Evolutionary conservation across 1,140 invertebrate species (phyloP).

Genomic region (Chironomus tepperi): DNA sequence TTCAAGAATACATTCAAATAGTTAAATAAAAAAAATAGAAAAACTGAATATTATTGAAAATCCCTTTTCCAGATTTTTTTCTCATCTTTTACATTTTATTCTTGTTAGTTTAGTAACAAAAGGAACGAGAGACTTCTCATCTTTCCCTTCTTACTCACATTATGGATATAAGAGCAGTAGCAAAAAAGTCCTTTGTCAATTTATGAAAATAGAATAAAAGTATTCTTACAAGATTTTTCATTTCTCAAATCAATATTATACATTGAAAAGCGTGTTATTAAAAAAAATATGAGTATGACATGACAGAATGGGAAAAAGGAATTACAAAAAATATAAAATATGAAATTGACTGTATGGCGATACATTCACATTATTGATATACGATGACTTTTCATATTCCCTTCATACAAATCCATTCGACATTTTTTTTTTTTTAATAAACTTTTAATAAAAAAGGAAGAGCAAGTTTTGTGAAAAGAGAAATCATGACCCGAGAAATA

Average conservation of each 20-base stretch:
- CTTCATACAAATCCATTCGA: background rate
- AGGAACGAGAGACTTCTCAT: background rate
- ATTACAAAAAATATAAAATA: background rate
- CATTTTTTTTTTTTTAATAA: too few relatives aligned
- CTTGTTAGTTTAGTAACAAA: constrained; percentile 17
- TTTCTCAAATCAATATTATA: background rate
- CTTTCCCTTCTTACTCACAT: background rate
- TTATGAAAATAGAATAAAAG: background rate
- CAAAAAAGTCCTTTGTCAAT: constrained; percentile 12
- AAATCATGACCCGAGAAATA: too few relatives aligned
- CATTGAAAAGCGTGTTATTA: constrained; percentile 8
- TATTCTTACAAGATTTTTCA: too few relatives aligned
- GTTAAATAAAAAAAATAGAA: background rate
- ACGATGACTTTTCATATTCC: background rate
- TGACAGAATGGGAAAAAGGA: background rate
- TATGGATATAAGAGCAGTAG: background rate
- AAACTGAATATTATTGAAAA: constrained; percentile 19
- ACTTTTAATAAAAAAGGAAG: too few relatives aligned
- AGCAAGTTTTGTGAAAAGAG: too few relatives aligned
- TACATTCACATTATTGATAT: background rate
- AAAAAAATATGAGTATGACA: constrained; percentile 2
- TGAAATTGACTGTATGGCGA: background rate
- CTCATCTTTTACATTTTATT: background rate
- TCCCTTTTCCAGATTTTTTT: background rate
- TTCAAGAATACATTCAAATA: background rate